phyloP scores from a whole-genome alignment of 2,113 vertebrate species.

The Neopipo cinnamomea region DNA sequence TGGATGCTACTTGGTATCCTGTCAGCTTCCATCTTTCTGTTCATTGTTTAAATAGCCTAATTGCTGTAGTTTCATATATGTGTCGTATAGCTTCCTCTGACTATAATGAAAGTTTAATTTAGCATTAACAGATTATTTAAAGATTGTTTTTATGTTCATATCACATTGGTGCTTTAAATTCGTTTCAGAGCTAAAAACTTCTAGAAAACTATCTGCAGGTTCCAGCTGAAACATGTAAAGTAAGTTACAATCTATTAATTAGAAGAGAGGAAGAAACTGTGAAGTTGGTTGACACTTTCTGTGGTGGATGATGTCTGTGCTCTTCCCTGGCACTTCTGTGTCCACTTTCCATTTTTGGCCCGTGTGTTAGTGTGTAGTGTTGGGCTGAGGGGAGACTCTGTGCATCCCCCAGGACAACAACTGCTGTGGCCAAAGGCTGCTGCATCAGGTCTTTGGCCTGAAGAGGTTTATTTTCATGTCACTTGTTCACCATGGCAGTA shows the following conservation, averaged over 20 bases:
- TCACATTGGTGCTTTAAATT: not conserved
- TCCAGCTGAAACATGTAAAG: not conserved
- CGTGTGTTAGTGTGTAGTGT: not conserved
- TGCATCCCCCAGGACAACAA: not conserved
- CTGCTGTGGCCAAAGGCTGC: not conserved
- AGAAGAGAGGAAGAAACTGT: not conserved
- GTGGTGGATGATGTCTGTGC: not conserved
- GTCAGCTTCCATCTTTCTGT: not conserved
- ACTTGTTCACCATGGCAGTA: not conserved
- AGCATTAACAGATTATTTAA: not conserved
- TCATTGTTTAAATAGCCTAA: not conserved
- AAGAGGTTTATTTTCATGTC: not conserved
- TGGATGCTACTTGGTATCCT: not conserved
- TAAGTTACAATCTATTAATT: not conserved
- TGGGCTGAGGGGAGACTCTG: not conserved
- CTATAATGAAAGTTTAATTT: not conserved
- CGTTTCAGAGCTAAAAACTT: not conserved
- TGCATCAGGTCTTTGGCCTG: rapidly evolving
- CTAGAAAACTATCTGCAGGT: not conserved
- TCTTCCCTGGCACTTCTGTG: not conserved
- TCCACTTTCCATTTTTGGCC: not conserved
- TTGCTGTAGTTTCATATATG: not conserved
- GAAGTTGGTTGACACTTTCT: not conserved
- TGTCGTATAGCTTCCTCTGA: not conserved
- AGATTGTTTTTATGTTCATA: not conserved